These are phyloP conservation scores for Drosophila sp. DNA, from an alignment of 1,140 invertebrate genomes.

Conservation along the genomic window DNA sequence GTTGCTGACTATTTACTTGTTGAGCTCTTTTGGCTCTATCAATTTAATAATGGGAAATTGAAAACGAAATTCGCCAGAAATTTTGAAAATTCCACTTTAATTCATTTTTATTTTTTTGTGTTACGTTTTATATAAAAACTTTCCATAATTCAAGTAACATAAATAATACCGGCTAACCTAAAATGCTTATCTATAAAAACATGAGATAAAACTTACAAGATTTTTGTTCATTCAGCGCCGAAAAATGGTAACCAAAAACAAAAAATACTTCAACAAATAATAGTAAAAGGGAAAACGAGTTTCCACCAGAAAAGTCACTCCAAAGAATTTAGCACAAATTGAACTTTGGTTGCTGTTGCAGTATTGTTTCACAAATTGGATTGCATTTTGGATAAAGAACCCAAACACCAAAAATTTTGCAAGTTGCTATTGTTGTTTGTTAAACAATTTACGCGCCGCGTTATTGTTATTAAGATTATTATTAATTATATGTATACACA, in stretches of 20 bases:
- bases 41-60: neutral
- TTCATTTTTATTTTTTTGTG: neutral
- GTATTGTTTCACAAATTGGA: neutral
- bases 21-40: neutral
- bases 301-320: neutral
- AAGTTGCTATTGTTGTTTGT: constrained; percentile 15
- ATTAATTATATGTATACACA: constrained; percentile 11
- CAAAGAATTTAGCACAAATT: neutral
- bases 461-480: constrained; percentile 16
- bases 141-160: neutral
- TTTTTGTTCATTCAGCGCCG: neutral
- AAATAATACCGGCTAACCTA: constrained; percentile 1
- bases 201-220: constrained; percentile 12
- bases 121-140: neutral
- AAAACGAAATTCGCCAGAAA: neutral
- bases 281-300: neutral
- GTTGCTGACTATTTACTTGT: constrained; percentile 7
- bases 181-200: constrained; percentile 7
- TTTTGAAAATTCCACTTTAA: neutral
- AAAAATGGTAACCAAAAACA: neutral
- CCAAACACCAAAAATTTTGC: neutral
- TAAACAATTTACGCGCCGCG: constrained; percentile 18
- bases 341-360: neutral
- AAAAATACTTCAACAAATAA: neutral
- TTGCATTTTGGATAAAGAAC: neutral